Base-by-base conservation (phyloP, 2,797 vertebrate genomes). In the Sciurus carolinensis region DNA sequence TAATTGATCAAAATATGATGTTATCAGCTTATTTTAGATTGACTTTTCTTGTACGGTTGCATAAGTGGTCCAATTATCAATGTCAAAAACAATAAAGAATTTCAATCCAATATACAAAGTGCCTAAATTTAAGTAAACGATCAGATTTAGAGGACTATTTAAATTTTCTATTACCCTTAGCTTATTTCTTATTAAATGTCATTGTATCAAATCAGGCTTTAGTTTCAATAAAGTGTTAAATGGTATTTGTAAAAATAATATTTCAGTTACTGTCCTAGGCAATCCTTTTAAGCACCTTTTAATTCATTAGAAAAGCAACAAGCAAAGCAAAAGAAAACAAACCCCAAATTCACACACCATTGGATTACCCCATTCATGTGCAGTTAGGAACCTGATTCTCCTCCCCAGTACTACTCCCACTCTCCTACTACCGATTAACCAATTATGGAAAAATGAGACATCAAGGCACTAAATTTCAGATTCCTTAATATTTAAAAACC, bases 381-480 rank as follows among this genome's bases (percentile, higher is more conserved):
- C 52, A 39, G 42, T 12, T 8, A 66, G 73, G 39, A 47, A n/a
- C 13, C 3, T 17, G 66, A 7, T 11, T 8, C 1, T 4, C 7
- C 33, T 36, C 22, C 64, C 18, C 9, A 0, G 2, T 0, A 1
- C n/a, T 7, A 11, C 28, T 7, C 7, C 39, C 57, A 44, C 95
- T 96, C 42, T 95, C 77, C 96, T 95, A 73, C 95, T 88, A 6
- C 84, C 97, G 97, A 12, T 90, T 97, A 96, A 96, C 89, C 88
- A 89, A 14, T 93, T 95, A 83, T 3, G 94, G 92, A 97, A 98
- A 94, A 92, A 94, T 1, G 87, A 90, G 30, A 20, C 59, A 24
- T 64, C 96, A 90, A 94, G 9, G 28, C 33, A 1, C 1, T 26
- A 20, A 91, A 82, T 90, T 75, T 87, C 85, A 97, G 92, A 90